Evolutionary conservation across 2,113 vertebrate species (phyloP).

Genomic region (Zosterops hypoxanthus): DNA sequence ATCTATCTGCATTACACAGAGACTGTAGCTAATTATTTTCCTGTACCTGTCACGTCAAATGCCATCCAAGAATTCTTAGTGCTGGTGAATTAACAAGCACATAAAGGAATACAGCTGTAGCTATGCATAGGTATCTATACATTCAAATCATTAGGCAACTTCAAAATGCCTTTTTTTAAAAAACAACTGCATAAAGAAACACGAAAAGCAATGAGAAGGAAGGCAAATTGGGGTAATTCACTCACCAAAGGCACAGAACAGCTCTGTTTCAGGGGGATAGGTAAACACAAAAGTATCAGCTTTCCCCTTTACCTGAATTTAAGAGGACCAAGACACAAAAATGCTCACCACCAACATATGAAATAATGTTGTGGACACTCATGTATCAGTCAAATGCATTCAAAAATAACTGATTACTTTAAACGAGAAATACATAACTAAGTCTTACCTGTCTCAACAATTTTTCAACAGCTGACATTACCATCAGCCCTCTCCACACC

Average conservation of each 20-base stretch:
- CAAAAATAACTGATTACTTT: background rate
- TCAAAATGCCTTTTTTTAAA: background rate
- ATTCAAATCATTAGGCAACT: background rate
- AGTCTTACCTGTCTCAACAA: conserved; percentile 88
- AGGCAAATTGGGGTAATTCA: background rate
- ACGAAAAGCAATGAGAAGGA: background rate
- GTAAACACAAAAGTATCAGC: background rate
- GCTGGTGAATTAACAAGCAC: conserved; percentile 17
- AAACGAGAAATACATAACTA: background rate
- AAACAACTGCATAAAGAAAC: background rate
- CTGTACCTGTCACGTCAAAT: background rate
- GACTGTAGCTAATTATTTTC: conserved; percentile 1
- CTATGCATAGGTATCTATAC: background rate
- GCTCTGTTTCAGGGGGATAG: background rate
- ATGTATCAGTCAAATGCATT: background rate
- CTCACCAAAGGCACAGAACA: background rate
- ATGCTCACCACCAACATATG: background rate
- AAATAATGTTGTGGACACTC: background rate
- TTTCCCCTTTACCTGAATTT: background rate
- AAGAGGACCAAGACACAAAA: background rate
- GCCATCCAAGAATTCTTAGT: background rate
- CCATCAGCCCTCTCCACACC: conserved; percentile 96
- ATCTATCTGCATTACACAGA: background rate
- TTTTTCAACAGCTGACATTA: conserved; percentile 95
- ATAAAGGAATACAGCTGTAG: conserved; percentile 2